Conservation (phyloP, 2,888 invertebrate genomes). For the Drosophila borealis region DNA sequence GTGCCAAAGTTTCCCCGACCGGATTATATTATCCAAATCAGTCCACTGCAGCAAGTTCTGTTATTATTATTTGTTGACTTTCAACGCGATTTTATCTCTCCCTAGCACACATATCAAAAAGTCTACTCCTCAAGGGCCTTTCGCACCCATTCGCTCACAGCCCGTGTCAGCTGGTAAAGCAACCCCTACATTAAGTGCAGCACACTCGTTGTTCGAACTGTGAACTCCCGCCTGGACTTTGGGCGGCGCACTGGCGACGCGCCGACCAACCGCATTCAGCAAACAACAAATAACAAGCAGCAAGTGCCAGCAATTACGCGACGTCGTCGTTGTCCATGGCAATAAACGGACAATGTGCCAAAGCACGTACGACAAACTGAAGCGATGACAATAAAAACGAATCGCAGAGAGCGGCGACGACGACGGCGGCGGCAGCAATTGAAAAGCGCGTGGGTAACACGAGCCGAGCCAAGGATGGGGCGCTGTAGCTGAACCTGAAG, state of each 20-base stretch:
- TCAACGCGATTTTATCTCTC: neutral
- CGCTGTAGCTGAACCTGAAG: constrained; percentile 24
- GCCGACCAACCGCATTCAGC: constrained; percentile 61
- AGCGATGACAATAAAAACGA: constrained; percentile 77
- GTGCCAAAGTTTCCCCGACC: too few species aligned
- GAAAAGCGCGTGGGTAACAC: constrained; percentile 79
- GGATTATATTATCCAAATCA: too few species aligned
- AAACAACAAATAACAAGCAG: constrained; percentile 56
- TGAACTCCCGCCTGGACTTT: constrained; percentile 10
- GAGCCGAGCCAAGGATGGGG: constrained; percentile 51
- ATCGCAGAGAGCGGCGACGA: constrained; percentile 44
- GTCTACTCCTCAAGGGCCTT: constrained; percentile 16
- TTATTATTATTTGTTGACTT: neutral
- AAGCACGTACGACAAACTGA: constrained; percentile 77
- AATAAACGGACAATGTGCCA: constrained; percentile 76
- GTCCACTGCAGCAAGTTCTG: too few species aligned
- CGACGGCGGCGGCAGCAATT: constrained; percentile 46
- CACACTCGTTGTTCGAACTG: constrained; percentile 10
- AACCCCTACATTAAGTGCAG: constrained; percentile 64
- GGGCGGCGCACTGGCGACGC: constrained; percentile 8
- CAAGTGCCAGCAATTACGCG: constrained; percentile 76
- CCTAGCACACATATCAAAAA: neutral
- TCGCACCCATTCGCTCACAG: constrained; percentile 2
- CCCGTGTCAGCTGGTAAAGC: constrained; percentile 33
- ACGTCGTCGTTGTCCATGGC: constrained; percentile 50